Conservation (phyloP, 2,888 invertebrate species). For the Hymenopus coronatus region DNA sequence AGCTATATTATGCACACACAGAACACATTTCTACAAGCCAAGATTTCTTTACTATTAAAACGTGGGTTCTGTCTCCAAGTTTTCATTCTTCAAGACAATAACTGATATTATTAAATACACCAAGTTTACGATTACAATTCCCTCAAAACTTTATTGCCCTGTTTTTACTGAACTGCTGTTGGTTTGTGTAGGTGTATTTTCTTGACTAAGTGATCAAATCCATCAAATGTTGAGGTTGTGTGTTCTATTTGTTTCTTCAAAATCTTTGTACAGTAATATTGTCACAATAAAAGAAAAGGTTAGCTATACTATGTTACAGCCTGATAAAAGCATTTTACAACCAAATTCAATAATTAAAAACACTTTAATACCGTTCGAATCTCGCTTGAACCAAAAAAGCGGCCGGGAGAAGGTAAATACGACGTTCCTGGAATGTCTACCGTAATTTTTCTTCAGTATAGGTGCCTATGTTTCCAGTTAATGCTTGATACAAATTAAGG, state of each 20-base stretch:
- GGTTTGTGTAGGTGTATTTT: constrained; percentile 23
- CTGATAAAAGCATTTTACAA: constrained; percentile 30
- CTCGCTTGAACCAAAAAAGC: no score
- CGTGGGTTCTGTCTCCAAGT: not conserved
- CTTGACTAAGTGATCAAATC: constrained; percentile 29
- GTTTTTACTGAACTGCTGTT: constrained; percentile 10
- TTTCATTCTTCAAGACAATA: constrained; percentile 15
- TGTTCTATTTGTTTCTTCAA: constrained; percentile 27
- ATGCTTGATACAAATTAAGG: no score
- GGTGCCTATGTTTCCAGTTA: no score
- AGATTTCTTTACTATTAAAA: constrained; percentile 21
- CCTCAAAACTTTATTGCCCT: constrained; percentile 26
- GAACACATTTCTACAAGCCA: constrained; percentile 26
- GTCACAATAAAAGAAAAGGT: constrained; percentile 33
- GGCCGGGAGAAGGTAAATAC: no score
- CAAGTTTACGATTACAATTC: not conserved
- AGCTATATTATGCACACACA: constrained; percentile 27
- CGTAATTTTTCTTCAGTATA: no score
- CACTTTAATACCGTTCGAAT: no score
- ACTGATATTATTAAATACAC: constrained; percentile 16
- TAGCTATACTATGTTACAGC: constrained; percentile 34
- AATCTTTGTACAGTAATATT: constrained; percentile 35
- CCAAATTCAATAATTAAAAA: constrained; percentile 21
- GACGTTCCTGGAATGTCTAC: no score
- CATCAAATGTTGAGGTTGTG: constrained; percentile 26